These are phyloP conservation scores for Leptinotarsa haldemani DNA, from an alignment of 2,888 invertebrate genomes.

Conservation along the genomic window DNA sequence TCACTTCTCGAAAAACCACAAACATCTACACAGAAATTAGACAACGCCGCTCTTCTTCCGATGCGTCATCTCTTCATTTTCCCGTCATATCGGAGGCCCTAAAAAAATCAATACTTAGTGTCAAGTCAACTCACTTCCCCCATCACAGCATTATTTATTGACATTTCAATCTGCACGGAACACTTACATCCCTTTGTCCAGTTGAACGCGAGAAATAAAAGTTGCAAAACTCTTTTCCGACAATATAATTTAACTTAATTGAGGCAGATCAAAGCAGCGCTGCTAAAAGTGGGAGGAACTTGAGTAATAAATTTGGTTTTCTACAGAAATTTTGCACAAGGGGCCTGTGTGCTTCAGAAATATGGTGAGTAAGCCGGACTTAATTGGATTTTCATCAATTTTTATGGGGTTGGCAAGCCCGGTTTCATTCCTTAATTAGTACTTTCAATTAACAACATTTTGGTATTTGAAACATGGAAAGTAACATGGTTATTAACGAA, in stretches of 20 bases:
- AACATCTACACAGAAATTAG: neutral
- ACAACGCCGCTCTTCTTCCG: neutral
- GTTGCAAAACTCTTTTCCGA: neutral
- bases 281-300: neutral
- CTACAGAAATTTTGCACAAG: neutral
- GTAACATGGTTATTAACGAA: too few relatives aligned
- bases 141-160: conserved; percentile 2
- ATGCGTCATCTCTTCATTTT: conserved; percentile 1
- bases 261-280: neutral
- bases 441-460: too few relatives aligned
- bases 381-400: neutral
- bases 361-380: neutral
- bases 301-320: conserved; percentile 3
- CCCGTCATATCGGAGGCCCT: neutral
- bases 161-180: neutral
- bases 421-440: neutral
- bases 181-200: neutral
- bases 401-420: neutral
- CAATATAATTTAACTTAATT: neutral
- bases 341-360: neutral
- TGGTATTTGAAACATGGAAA: too few relatives aligned
- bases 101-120: conserved; percentile 15
- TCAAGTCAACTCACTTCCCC: neutral
- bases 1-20: too few relatives aligned
- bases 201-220: neutral